These are phyloP conservation scores for Sciurus carolinensis DNA, from an alignment of 2,797 vertebrate genomes.

Conservation along the genomic window DNA sequence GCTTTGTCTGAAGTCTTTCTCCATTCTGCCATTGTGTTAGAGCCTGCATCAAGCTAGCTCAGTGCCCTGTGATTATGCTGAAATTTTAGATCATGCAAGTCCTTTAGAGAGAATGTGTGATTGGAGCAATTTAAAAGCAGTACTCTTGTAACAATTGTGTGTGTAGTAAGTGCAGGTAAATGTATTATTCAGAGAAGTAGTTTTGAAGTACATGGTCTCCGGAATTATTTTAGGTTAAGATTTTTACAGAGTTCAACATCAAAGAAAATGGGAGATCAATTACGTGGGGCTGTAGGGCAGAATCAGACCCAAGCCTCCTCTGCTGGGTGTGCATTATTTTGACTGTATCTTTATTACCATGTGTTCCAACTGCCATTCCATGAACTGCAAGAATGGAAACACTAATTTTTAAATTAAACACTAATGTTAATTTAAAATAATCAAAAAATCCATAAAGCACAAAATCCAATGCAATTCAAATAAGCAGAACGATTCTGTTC, in stretches of 20 bases:
- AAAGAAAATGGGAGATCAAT: background rate
- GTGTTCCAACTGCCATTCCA: background rate
- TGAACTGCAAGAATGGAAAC: conserved; percentile 27
- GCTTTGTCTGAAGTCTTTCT: background rate
- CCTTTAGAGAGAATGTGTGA: background rate
- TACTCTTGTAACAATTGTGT: background rate
- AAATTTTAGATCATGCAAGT: background rate
- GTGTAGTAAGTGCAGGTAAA: background rate
- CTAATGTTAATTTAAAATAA: background rate
- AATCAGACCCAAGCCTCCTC: background rate
- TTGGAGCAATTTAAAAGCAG: background rate
- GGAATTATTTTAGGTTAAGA: conserved; percentile 64
- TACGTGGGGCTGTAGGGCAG: background rate
- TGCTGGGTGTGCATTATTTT: background rate
- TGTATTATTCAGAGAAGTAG: conserved; percentile 37
- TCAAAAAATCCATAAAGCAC: background rate
- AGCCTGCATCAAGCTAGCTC: background rate
- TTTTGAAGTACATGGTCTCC: conserved; percentile 18
- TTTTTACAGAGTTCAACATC: background rate
- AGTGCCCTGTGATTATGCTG: background rate
- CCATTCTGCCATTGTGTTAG: background rate
- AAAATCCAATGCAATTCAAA: background rate
- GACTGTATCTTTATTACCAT: background rate
- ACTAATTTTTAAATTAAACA: conserved; percentile 9
- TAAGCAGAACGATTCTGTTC: background rate